Percentiles rank a stretch among this genome's conserved stretches.
Evolutionary conservation across 2,113 vertebrate genomes (phyloP).

Genomic region (Callaeas wilsoni): DNA sequence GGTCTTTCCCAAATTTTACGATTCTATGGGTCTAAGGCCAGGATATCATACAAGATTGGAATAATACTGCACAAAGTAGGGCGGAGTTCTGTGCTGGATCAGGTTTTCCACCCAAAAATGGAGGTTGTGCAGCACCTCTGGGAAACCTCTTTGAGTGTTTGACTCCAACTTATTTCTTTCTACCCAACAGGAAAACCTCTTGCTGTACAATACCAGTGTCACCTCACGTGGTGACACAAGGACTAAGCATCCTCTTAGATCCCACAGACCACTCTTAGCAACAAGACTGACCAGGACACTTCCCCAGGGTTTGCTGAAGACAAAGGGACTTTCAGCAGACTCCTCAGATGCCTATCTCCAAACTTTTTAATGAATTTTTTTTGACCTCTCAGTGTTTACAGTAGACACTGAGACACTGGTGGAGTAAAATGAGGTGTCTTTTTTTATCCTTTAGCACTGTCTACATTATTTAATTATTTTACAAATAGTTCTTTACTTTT

Average conservation of each 20-base stretch:
- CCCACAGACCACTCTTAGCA: background rate
- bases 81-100: accelerated
- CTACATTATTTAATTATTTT: background rate
- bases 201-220: accelerated
- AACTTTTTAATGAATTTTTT: background rate
- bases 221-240: accelerated
- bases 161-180: background rate
- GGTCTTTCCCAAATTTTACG: background rate
- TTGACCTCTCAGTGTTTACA: background rate
- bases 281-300: background rate
- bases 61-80: background rate
- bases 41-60: background rate
- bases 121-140: background rate
- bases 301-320: background rate
- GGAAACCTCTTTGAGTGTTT: background rate
- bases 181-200: background rate
- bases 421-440: background rate
- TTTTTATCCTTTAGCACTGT: background rate
- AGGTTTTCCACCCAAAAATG: background rate
- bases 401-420: background rate
- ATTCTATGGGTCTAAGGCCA: background rate
- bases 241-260: background rate
- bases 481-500: background rate
- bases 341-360: background rate
- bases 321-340: background rate